Evolutionary conservation across 2,113 vertebrate genomes (phyloP).

Genomic region (Neolamprologus sp.): DNA sequence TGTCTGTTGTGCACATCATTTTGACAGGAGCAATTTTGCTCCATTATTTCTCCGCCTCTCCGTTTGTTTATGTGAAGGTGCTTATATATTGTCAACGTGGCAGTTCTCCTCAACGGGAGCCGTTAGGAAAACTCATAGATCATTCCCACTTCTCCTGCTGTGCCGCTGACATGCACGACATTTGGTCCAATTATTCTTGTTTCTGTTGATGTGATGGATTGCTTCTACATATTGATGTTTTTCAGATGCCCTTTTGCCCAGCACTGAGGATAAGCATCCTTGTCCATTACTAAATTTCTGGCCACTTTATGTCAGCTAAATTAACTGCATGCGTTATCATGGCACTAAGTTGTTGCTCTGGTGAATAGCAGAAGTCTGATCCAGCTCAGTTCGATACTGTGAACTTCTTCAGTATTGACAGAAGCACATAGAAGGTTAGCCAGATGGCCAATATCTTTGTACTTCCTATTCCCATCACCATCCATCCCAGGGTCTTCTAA

Average conservation of each 20-base stretch:
- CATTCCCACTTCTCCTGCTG: slow-evolving; percentile 23
- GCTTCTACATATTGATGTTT: slow-evolving; percentile 4
- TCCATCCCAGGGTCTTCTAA: slow-evolving; percentile 16
- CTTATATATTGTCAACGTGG: neutral
- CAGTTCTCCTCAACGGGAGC: neutral
- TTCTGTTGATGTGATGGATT: slow-evolving; percentile 33
- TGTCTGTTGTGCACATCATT: slow-evolving; percentile 32
- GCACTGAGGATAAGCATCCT: neutral
- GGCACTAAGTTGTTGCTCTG: neutral
- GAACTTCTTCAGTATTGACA: slow-evolving; percentile 16
- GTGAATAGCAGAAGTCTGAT: neutral
- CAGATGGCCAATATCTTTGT: slow-evolving; percentile 26
- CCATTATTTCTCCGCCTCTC: neutral
- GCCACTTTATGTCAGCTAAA: neutral
- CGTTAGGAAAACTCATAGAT: slow-evolving; percentile 31
- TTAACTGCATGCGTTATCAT: neutral
- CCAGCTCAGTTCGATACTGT: neutral
- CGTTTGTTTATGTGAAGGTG: neutral
- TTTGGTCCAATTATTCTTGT: slow-evolving; percentile 26
- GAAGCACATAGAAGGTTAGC: slow-evolving; percentile 24
- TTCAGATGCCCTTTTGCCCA: slow-evolving; percentile 1
- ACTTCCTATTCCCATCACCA: slow-evolving; percentile 28
- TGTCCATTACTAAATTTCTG: neutral
- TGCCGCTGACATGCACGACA: neutral
- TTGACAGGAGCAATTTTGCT: slow-evolving; percentile 9